These are phyloP conservation scores for Potamilus streckersoni DNA, from an alignment of 1,140 invertebrate genomes.

Conservation along the genomic window DNA sequence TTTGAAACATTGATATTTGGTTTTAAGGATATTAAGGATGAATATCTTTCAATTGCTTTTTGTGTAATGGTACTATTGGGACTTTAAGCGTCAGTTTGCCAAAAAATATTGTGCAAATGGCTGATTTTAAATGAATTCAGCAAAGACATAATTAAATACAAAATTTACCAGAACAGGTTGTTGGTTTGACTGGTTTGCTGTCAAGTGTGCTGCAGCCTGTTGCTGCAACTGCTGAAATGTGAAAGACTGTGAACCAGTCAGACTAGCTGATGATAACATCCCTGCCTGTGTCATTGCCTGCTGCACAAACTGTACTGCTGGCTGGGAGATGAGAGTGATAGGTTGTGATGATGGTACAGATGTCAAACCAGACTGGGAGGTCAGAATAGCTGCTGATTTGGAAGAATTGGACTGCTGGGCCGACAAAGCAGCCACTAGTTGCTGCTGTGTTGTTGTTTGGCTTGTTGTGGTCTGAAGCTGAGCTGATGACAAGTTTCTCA, in stretches of 20 bases:
- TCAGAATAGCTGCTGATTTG: conserved; percentile 24
- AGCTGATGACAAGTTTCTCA: conserved; percentile 29
- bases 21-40: too few species aligned
- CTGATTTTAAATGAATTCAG: too few species aligned
- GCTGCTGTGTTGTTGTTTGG: conserved; percentile 34
- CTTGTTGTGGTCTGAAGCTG: conserved; percentile 22
- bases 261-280: not conserved
- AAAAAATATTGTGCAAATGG: too few species aligned
- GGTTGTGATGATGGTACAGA: conserved; percentile 8
- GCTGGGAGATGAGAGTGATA: conserved; percentile 28
- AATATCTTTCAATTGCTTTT: too few species aligned
- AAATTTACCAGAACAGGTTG: conserved; percentile 26
- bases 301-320: conserved; percentile 37
- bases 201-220: conserved; percentile 20
- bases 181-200: conserved; percentile 8
- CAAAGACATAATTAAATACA: too few species aligned
- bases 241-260: conserved; percentile 18
- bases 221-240: conserved; percentile 22
- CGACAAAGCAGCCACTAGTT: conserved; percentile 17
- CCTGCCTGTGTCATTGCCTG: conserved; percentile 28
- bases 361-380: conserved; percentile 17
- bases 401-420: conserved; percentile 28
- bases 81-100: too few species aligned
- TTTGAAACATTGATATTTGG: too few species aligned
- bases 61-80: too few species aligned